phyloP scores from a whole-genome alignment of 2,888 invertebrate species.

The Netelia inedita region DNA sequence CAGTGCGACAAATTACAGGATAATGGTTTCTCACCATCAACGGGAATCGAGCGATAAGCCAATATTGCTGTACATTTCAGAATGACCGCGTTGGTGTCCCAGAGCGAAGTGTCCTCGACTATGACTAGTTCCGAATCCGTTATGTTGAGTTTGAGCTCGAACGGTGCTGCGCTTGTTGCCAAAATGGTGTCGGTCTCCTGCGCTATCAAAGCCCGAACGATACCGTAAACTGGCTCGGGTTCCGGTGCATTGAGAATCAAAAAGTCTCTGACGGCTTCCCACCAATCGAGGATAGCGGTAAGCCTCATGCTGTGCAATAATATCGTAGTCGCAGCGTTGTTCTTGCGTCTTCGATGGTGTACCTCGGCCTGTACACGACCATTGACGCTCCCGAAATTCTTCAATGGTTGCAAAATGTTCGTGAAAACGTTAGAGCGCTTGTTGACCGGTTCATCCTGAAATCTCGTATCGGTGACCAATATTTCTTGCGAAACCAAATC shows the following conservation, averaged over 20 bases:
- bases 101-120: slow-evolving; percentile 94
- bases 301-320: slow-evolving; percentile 97
- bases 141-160: slow-evolving; percentile 96
- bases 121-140: slow-evolving; percentile 98
- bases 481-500: slow-evolving; percentile 97
- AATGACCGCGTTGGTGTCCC: slow-evolving; percentile 97
- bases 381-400: slow-evolving; percentile 84
- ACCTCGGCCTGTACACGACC: slow-evolving; percentile 91
- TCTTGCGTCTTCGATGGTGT: slow-evolving; percentile 90
- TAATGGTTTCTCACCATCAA: slow-evolving; percentile 90
- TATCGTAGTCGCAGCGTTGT: slow-evolving; percentile 93
- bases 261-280: slow-evolving; percentile 94
- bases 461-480: slow-evolving; percentile 92
- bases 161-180: slow-evolving; percentile 83
- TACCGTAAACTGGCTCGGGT: slow-evolving; percentile 78
- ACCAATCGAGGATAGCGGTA: slow-evolving; percentile 97
- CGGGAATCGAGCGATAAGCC: slow-evolving; percentile 90
- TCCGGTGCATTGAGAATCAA: slow-evolving; percentile 86
- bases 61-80: slow-evolving; percentile 96
- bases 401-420: slow-evolving; percentile 94
- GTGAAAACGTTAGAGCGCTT: slow-evolving; percentile 94
- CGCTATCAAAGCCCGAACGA: slow-evolving; percentile 59
- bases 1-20: slow-evolving; percentile 95
- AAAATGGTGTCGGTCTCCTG: slow-evolving; percentile 70
- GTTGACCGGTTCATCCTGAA: slow-evolving; percentile 88